Percentiles rank a stretch among this genome's conserved stretches.
These are phyloP conservation scores for Antechinus stuartii DNA, from an alignment of 2,113 vertebrate species.

Conservation along the genomic window DNA sequence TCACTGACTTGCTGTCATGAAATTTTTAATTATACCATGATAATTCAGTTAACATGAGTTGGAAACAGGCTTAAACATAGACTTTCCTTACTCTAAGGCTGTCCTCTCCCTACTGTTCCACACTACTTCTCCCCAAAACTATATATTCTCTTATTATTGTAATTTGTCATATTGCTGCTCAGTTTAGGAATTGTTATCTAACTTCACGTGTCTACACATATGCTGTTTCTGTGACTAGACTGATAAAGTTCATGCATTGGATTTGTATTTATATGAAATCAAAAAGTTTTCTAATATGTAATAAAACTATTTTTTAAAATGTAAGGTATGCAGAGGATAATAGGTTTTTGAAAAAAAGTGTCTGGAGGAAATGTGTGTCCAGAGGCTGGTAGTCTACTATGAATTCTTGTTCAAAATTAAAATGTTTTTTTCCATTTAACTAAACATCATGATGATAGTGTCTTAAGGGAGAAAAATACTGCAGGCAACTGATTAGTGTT, in stretches of 20 bases:
- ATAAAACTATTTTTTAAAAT: neutral
- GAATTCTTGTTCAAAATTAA: slow-evolving; percentile 44
- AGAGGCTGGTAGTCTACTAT: neutral
- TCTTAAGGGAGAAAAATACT: neutral
- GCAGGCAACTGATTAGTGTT: neutral
- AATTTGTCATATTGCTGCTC: neutral
- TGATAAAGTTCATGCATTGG: neutral
- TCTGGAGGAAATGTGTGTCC: neutral
- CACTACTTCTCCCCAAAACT: neutral
- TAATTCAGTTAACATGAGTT: neutral
- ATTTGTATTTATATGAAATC: neutral
- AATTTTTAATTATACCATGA: neutral
- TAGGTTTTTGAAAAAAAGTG: neutral
- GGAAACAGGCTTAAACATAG: neutral
- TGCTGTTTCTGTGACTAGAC: neutral
- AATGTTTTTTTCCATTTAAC: neutral
- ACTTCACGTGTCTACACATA: neutral
- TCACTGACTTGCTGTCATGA: neutral
- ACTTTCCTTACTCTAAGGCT: neutral
- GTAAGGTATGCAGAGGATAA: neutral
- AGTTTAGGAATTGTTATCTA: neutral
- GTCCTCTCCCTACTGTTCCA: neutral
- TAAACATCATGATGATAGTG: neutral
- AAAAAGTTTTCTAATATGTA: neutral
- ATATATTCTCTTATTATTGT: neutral